Conservation (phyloP, 2,797 vertebrate genomes). For the Pseudomugil gertrudae region DNA sequence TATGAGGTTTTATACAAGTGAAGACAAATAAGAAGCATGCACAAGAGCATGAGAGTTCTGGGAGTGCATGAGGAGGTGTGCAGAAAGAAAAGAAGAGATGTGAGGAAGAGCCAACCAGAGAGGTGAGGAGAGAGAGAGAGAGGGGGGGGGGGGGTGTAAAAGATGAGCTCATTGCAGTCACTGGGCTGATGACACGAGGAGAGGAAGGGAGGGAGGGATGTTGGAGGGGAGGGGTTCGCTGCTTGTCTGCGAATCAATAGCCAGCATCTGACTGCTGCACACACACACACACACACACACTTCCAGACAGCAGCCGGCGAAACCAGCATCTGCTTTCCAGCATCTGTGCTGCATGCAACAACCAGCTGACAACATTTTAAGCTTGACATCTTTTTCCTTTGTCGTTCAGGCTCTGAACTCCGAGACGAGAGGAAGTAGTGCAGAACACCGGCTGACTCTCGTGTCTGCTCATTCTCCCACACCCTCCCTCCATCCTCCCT, state of each 20-base stretch:
- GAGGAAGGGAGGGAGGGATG: conserved; percentile 39
- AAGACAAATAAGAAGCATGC: conserved; percentile 39
- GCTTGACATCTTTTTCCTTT: conserved; percentile 1
- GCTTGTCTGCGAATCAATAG: conserved; percentile 77
- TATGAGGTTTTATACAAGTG: conserved; percentile 43
- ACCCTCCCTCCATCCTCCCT: conserved; percentile 31
- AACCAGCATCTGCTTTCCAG: conserved; percentile 36
- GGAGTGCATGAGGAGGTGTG: conserved; percentile 27
- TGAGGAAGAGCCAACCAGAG: conserved; percentile 31
- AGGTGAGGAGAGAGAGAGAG: conserved; percentile 4
- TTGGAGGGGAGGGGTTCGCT: conserved; percentile 46
- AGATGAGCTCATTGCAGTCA: conserved; percentile 97
- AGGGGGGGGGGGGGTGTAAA: conserved; percentile 55
- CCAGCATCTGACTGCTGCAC: conserved; percentile 78
- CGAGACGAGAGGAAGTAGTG: conserved; percentile 37
- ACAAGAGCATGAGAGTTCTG: conserved; percentile 49
- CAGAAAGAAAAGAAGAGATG: conserved; percentile 27
- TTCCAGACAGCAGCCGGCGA: conserved; percentile 58
- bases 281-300: conserved; percentile 35
- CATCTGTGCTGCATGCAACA: conserved; percentile 26
- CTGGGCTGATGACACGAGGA: conserved; percentile 84
- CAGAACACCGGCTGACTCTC: conserved; percentile 46
- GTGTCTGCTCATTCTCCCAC: conserved; percentile 49
- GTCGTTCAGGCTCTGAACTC: conserved; percentile 25
- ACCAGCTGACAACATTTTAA: conserved; percentile 17